Evolutionary conservation across 1,140 invertebrate species (phyloP).

Genomic region (Ridgeia piscesae): DNA sequence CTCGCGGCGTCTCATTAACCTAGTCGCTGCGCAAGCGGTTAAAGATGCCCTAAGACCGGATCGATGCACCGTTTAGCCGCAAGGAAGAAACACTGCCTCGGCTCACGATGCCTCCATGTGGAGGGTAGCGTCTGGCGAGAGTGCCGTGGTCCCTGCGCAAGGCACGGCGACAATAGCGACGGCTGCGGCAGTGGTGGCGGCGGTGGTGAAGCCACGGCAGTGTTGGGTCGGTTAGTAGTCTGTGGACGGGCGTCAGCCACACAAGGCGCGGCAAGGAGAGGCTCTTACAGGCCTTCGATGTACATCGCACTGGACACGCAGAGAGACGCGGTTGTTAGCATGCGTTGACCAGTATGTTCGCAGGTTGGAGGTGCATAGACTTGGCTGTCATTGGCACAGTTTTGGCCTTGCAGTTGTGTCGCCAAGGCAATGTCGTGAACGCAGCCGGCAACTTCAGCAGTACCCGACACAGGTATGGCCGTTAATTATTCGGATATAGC

Average conservation of each 20-base stretch:
- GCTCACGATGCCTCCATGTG: background rate
- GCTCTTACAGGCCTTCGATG: background rate
- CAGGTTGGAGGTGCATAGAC: background rate
- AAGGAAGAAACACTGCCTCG: background rate
- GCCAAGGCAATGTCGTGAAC: background rate
- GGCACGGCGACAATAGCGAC: background rate
- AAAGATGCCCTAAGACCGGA: background rate
- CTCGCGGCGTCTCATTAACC: background rate
- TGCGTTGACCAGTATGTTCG: background rate
- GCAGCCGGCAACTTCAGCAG: background rate
- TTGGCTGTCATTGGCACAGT: background rate
- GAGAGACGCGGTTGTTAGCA: background rate
- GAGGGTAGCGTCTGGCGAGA: background rate
- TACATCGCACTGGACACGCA: background rate
- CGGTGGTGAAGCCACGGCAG: too few relatives aligned
- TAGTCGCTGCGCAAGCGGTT: background rate
- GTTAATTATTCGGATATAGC: background rate
- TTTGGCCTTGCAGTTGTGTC: background rate
- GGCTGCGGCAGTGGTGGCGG: too few relatives aligned
- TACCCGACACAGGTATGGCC: background rate
- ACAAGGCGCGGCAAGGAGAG: background rate
- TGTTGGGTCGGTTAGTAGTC: background rate
- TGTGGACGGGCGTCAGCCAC: background rate
- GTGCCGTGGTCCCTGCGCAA: background rate
- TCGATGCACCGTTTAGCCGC: background rate